Conservation (phyloP, 2,888 invertebrate genomes). For the Agonopterix subpropinquella region DNA sequence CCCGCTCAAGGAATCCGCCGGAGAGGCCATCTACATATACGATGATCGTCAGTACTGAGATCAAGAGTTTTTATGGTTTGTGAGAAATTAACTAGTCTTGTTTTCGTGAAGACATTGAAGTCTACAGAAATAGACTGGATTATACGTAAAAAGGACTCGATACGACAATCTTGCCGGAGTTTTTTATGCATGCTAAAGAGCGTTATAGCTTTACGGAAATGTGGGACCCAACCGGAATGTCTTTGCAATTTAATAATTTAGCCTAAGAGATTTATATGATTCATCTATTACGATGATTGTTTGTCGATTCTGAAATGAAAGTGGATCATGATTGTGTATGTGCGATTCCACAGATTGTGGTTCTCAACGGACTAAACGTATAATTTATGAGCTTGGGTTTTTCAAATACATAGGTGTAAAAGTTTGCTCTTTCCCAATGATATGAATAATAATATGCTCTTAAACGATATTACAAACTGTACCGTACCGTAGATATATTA, state of each 20-base stretch:
- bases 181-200: slow-evolving; percentile 29
- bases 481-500: slow-evolving; percentile 46
- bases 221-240: slow-evolving; percentile 59
- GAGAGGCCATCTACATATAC: slow-evolving; percentile 78
- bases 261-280: slow-evolving; percentile 14
- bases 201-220: slow-evolving; percentile 36
- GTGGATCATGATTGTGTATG: neutral
- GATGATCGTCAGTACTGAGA: slow-evolving; percentile 65
- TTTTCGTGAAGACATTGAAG: slow-evolving; percentile 9
- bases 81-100: slow-evolving; percentile 27
- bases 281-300: slow-evolving; percentile 4
- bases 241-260: slow-evolving; percentile 25
- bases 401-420: slow-evolving; percentile 33
- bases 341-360: neutral
- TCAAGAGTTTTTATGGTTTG: slow-evolving; percentile 15
- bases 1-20: slow-evolving; percentile 79
- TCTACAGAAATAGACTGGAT: neutral
- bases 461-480: slow-evolving; percentile 46
- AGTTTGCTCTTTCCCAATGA: slow-evolving; percentile 48
- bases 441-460: slow-evolving; percentile 30
- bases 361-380: neutral
- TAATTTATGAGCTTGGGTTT: slow-evolving; percentile 32
- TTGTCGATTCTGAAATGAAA: neutral
- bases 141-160: slow-evolving; percentile 13
- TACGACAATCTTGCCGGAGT: slow-evolving; percentile 50